A percentile compares a stretch with the other conserved stretches of the same genome.
These are phyloP conservation scores for Paracentrotus lividus DNA, from an alignment of 53 echinoderm and acorn worm genomes.

Conservation along the genomic window DNA sequence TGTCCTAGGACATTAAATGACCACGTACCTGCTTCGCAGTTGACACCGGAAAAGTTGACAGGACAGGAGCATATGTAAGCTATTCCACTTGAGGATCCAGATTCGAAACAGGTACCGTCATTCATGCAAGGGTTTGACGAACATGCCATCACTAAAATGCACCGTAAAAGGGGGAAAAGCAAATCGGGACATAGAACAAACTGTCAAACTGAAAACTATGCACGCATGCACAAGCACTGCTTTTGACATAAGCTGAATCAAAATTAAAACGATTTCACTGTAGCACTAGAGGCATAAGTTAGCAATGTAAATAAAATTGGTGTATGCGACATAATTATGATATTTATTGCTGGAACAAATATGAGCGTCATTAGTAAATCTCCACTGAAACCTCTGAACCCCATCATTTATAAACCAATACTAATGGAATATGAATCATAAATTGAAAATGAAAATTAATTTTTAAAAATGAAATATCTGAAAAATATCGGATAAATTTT, in stretches of 20 bases:
- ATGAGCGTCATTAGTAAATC: no score
- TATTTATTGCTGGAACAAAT: no score
- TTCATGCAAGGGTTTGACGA: constrained; percentile 57
- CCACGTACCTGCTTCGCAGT: constrained; percentile 50
- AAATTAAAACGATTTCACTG: not conserved
- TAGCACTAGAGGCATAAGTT: not conserved
- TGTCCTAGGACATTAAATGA: not conserved
- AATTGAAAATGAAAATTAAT: no score
- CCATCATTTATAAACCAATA: no score
- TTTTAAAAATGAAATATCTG: no score
- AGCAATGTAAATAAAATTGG: not conserved
- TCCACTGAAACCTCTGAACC: no score
- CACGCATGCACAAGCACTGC: constrained; percentile 12
- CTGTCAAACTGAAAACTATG: not conserved
- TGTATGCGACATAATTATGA: not conserved
- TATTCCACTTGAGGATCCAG: not conserved
- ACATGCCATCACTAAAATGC: constrained; percentile 40
- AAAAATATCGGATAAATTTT: no score
- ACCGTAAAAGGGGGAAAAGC: not conserved
- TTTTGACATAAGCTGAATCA: not conserved
- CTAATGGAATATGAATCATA: no score
- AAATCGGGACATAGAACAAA: constrained; percentile 26
- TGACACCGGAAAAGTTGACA: constrained; percentile 1
- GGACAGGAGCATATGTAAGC: constrained; percentile 56
- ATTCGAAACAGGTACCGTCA: constrained; percentile 10